Conservation (phyloP, 2,888 invertebrate genomes). For the Aspidiotus rigidus region DNA sequence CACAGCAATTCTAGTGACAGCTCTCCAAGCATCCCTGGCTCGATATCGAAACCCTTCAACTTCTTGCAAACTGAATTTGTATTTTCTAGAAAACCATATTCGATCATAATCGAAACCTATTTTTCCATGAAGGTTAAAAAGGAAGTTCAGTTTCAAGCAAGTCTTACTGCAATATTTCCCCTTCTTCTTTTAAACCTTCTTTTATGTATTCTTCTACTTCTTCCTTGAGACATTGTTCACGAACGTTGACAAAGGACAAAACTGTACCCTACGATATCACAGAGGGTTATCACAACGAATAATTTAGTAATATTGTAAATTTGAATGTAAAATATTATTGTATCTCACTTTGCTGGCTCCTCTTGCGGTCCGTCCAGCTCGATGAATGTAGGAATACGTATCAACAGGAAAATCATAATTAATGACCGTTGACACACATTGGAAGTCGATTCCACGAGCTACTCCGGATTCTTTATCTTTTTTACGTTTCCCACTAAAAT, state of each 20-base stretch:
- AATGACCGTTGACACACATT: slow-evolving; percentile 91
- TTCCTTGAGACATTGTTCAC: slow-evolving; percentile 63
- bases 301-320: no score
- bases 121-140: neutral
- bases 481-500: slow-evolving; percentile 48
- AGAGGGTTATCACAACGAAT: slow-evolving; percentile 7
- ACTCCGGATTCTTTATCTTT: slow-evolving; percentile 91
- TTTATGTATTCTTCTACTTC: slow-evolving; percentile 66
- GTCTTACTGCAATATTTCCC: slow-evolving; percentile 56
- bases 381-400: slow-evolving; percentile 84
- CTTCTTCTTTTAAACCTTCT: slow-evolving; percentile 52
- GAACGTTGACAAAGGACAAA: slow-evolving; percentile 75
- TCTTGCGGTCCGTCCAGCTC: slow-evolving; percentile 85
- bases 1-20: slow-evolving; percentile 86
- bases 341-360: slow-evolving; percentile 63
- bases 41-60: slow-evolving; percentile 93
- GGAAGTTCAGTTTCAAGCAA: neutral
- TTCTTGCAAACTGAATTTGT: slow-evolving; percentile 88
- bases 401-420: slow-evolving; percentile 96
- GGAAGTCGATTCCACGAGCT: slow-evolving; percentile 95
- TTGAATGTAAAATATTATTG: slow-evolving; percentile 7
- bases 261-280: slow-evolving; percentile 59
- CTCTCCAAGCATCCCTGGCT: slow-evolving; percentile 88
- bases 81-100: slow-evolving; percentile 55
- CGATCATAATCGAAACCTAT: neutral